Base-by-base conservation (phyloP, 2,113 vertebrate genomes). In the Paradoxurus hermaphroditus region DNA sequence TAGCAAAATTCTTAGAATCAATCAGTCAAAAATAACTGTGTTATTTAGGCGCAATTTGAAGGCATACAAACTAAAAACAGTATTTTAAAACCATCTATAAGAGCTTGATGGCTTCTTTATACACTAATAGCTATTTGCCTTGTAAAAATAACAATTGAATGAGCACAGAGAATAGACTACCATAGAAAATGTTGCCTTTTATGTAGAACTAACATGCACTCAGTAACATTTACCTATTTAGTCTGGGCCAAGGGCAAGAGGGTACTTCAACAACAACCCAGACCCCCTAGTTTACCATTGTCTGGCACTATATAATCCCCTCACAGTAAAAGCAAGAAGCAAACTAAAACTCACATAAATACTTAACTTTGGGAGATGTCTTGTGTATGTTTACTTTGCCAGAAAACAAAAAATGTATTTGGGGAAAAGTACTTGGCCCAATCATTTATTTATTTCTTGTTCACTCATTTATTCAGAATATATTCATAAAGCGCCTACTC, bases 1-100 rank as follows among this genome's bases (percentile, higher is more conserved):
- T 95, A 97, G 96, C 98, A 97, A 97, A 97, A 98, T 97, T 96
- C 97, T 97, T 98, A 96, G 97, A 98, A 96, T 98, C 98, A 98
- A 97, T 98, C 97, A 97, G 95, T 97, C 97, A 97, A 98, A 98
- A 98, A 98, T 98, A 97, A 91, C 97, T 96, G 65, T 97, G 97
- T 97, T 97, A 97, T 97, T 98, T 98, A 97, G 93, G 77, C 44
- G 51, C 70, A 96, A 97, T 97, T 96, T 97, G 94, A 97, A 98
- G 82, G 95, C 96, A 97, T 93, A 97, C 77, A 97, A 95, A 98
- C 97, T 97, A 95, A 97, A 98, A 97, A 94, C 92, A 96, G 97
- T 95, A 85, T 95, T 96, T 97, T 97, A 92, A 96, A 97, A 89
- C 82, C 85, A 86, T 95, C 81, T 90, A 59, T 75, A 94, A 96